Base-by-base conservation (phyloP, 53 echinoderm and acorn worm species). In the Astropecten irregularis region DNA sequence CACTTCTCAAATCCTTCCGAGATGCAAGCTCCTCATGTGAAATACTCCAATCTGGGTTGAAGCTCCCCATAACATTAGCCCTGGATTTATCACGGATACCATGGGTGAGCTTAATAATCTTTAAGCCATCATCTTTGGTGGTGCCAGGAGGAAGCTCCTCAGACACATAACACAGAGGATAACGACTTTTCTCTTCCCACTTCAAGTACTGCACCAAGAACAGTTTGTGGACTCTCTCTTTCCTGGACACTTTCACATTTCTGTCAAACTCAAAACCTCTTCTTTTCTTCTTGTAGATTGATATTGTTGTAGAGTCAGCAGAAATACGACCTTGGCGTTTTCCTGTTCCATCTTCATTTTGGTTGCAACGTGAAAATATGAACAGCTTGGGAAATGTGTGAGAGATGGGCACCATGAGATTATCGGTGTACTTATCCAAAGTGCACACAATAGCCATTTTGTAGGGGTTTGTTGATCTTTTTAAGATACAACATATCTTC, bases 321-420 rank as follows among this genome's bases (percentile, higher is more conserved):
- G 77, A 40, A 16, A n/a, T 16, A 65, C 39, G 36, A 19, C 8
- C 5, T 33, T 10, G n/a, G n/a, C n/a, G n/a, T n/a, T n/a, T n/a
- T 33, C 15, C 38, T 65, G 49, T 26, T n/a, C n/a, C 30, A 26
- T 31, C 66, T 29, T 47, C 68, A 31, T 19, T 57, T 10, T 25
- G n/a, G 21, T 38, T 20, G 9, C 18, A 11, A 23, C 55, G 53
- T 23, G 73, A 47, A 39, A 76, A 18, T 3, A 40, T 48, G 25
- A 63, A 89, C 54, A 95, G 70, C 76, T 92, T 95, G 31, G 95
- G 95, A 42, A 89, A 92, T 48, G 69, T 81, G 42, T 68, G 51
- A 34, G 84, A 82, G 8, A 92, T 52, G 3, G 95, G 92, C 28
- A 87, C 92, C 95, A 95, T 95, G 23, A 95, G 50, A 52, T 86